Evolutionary conservation across 2,888 invertebrate species (phyloP), one percentile per base, ranked within the genome.

Genomic region (Julus scanicus): DNA sequence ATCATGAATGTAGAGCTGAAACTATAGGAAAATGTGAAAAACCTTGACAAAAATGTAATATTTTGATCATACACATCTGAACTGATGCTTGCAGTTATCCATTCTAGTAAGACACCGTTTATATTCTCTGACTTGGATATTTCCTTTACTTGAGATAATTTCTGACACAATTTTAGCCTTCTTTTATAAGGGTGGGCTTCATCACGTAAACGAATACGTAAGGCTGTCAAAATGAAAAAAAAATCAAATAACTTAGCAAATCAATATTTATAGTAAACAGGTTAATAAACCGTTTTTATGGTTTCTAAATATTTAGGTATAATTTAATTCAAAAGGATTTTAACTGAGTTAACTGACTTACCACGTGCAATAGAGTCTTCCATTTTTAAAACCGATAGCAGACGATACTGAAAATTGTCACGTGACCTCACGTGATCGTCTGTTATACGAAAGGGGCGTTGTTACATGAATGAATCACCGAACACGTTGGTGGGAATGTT

Each of bases 121-220:
- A 20, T 63, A 63, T 20, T 63, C 20, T 63, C 63, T 6, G 20
- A 63, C n/a, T n/a, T n/a, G 2, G 63, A 63, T 63, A 63, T 20
- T 63, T 63, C 63, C 8, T n/a, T 63, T 2, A 63, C 63, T 63
- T 63, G n/a, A 4, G 63, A 20, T 20, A 63, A 20, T 20, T 63
- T 63, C 20, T 63, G 63, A 20, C 63, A 63, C 20, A 63, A 63
- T 17, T 63, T 63, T 17, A 63, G 20, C 11, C 63, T 13, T 20
- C 63, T 63, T 63, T 20, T 63, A 20, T 63, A 63, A 9, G 63
- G 63, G 63, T 63, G 63, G 20, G 63, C 63, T 63, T 63, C 63
- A 20, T 63, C 63, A 6, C 63, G 63, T 6, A 63, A 8, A 63
- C 63, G 63, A n/a, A 4, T 20, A 20, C 63, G n/a, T 11, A 63